phyloP scores from a whole-genome alignment of 2,113 vertebrate species.

The Pedionomus torquatus region DNA sequence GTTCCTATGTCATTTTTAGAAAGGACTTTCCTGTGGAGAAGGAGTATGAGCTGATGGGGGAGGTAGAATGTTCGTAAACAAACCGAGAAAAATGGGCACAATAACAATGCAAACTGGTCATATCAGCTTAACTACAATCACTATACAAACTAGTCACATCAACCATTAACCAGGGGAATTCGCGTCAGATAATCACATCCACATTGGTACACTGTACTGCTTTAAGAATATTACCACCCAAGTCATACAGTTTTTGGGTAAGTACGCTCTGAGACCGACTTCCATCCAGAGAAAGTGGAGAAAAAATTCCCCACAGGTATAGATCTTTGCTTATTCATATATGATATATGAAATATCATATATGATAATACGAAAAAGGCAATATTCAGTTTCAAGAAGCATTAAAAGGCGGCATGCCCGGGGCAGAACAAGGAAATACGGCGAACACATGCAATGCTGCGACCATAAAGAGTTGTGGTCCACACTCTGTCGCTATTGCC shows the following conservation, averaged over 20 bases:
- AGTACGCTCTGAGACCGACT: not conserved
- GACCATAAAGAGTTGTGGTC: not conserved
- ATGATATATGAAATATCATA: too few species aligned
- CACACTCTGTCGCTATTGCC: not conserved
- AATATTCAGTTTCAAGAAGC: not conserved
- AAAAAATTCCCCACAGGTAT: rapidly evolving
- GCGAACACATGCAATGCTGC: not conserved
- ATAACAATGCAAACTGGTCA: not conserved
- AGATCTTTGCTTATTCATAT: not conserved
- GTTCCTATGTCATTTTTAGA: not conserved
- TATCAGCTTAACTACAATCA: not conserved
- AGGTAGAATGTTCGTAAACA: not conserved
- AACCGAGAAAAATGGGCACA: not conserved
- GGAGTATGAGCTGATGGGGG: not conserved
- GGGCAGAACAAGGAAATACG: not conserved
- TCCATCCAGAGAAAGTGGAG: not conserved
- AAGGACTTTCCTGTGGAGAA: not conserved
- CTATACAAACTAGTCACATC: not conserved
- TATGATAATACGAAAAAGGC: too few species aligned
- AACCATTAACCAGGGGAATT: not conserved
- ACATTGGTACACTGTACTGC: not conserved
- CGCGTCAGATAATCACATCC: not conserved
- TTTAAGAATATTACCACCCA: not conserved
- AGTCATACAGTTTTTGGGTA: not conserved
- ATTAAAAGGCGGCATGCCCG: not conserved